Percentiles rank a stretch among this genome's conserved stretches.
phyloP scores from a whole-genome alignment of 2,797 vertebrate genomes.

The Petrocephalus sullivani region DNA sequence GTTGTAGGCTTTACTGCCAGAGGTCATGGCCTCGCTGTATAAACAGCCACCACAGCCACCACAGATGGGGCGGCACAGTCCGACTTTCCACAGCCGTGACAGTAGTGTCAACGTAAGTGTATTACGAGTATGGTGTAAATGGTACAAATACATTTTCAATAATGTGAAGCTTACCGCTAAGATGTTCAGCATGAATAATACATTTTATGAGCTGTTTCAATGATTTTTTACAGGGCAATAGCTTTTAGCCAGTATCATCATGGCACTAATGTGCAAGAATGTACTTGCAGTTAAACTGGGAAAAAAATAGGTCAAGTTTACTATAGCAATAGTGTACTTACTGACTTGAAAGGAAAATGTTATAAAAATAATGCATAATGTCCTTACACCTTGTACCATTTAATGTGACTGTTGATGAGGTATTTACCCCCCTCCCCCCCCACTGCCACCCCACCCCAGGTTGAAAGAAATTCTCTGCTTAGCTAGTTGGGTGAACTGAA shows the following conservation, averaged over 20 bases:
- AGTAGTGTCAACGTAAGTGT: not conserved
- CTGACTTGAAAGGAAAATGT: not conserved
- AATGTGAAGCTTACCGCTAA: not conserved
- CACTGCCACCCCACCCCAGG: not conserved
- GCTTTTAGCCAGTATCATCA: not conserved
- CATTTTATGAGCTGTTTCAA: not conserved
- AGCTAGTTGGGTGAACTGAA: not conserved
- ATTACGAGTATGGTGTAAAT: not conserved
- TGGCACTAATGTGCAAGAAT: not conserved
- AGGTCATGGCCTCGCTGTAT: slow-evolving; percentile 43
- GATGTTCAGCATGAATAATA: not conserved
- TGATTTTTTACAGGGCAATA: not conserved
- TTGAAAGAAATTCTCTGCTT: not conserved
- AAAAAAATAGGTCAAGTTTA: not conserved
- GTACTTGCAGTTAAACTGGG: not conserved
- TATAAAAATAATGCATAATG: not conserved
- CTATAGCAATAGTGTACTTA: not conserved
- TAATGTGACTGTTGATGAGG: not conserved
- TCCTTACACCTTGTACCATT: not conserved
- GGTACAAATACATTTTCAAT: not conserved
- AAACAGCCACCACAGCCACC: not conserved
- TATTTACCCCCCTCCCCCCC: not conserved
- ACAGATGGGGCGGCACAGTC: not conserved
- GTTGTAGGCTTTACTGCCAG: slow-evolving; percentile 9
- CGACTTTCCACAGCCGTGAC: not conserved